Percentiles rank a stretch among this genome's conserved stretches.
These are phyloP conservation scores for Nomada fabriciana DNA, from an alignment of 2,888 invertebrate species.

Conservation along the genomic window DNA sequence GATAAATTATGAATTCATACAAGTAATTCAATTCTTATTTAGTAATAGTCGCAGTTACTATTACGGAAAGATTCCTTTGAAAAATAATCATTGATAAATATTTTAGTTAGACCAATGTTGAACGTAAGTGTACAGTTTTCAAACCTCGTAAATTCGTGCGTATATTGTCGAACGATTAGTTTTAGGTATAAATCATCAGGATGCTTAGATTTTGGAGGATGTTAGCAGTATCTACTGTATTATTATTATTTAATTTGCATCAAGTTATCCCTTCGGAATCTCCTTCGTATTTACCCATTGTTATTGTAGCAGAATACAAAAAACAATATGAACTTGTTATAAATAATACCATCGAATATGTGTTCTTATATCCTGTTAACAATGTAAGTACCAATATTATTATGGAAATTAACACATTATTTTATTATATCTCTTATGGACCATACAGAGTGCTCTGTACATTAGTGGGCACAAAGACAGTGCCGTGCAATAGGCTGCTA, in stretches of 20 bases:
- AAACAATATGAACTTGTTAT: conserved; percentile 66
- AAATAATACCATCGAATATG: conserved; percentile 79
- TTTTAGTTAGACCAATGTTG: neutral
- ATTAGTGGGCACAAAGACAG: too few species aligned
- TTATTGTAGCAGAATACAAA: conserved; percentile 76
- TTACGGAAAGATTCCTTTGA: neutral
- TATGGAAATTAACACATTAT: neutral
- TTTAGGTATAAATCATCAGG: neutral
- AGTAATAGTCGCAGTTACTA: neutral
- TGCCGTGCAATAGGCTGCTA: too few species aligned
- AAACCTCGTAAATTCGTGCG: neutral
- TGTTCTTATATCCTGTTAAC: conserved; percentile 77
- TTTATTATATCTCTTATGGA: conserved; percentile 1
- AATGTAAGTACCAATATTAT: conserved; percentile 72
- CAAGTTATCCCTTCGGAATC: neutral
- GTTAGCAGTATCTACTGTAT: conserved; percentile 4
- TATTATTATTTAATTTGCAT: conserved; percentile 24
- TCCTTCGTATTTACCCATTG: conserved; percentile 72
- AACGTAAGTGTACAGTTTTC: neutral
- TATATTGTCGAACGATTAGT: neutral
- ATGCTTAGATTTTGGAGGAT: conserved; percentile 29
- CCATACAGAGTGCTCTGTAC: too few species aligned
- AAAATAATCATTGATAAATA: neutral
- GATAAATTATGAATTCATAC: neutral
- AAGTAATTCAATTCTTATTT: neutral